A percentile compares a stretch with the other conserved stretches of the same genome.
Evolutionary conservation across 2,113 vertebrate species (phyloP).

Genomic region (Toxotes chatareus): DNA sequence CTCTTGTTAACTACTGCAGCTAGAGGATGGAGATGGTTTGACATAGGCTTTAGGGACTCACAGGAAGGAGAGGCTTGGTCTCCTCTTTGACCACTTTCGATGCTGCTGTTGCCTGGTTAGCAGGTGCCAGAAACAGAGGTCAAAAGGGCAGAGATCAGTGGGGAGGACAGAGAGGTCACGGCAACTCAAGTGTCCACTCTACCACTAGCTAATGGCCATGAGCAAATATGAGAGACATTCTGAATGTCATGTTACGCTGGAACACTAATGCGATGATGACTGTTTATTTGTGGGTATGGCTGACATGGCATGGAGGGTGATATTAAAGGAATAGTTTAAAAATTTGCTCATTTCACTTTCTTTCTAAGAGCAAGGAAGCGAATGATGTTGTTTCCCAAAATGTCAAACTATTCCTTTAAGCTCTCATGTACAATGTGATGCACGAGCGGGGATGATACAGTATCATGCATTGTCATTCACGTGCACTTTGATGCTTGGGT

Average conservation of each 20-base stretch:
- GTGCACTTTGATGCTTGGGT: constrained; percentile 52
- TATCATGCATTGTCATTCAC: constrained; percentile 70
- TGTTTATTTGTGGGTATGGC: constrained; percentile 9
- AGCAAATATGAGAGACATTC: constrained; percentile 28
- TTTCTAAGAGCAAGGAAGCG: neutral
- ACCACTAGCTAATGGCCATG: constrained; percentile 45
- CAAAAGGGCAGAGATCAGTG: constrained; percentile 68
- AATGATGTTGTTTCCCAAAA: constrained; percentile 29
- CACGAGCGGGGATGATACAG: constrained; percentile 37
- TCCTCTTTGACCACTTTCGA: constrained; percentile 87
- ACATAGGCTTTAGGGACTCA: constrained; percentile 72
- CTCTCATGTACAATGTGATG: constrained; percentile 40
- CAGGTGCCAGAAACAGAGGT: constrained; percentile 83
- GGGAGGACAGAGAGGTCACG: constrained; percentile 58
- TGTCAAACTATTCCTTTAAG: constrained; percentile 46
- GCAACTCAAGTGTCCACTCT: constrained; percentile 66
- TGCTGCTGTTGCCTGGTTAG: constrained; percentile 87
- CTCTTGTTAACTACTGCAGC: constrained; percentile 33
- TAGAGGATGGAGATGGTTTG: constrained; percentile 44
- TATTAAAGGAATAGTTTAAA: constrained; percentile 42
- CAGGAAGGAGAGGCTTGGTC: constrained; percentile 82
- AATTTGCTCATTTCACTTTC: neutral
- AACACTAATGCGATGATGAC: constrained; percentile 5
- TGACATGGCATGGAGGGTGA: constrained; percentile 45
- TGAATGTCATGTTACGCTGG: constrained; percentile 10